Evolutionary conservation across 2,888 invertebrate species (phyloP), one percentile per base, ranked within the genome.

Genomic region (Phoenoteleia sp.): DNA sequence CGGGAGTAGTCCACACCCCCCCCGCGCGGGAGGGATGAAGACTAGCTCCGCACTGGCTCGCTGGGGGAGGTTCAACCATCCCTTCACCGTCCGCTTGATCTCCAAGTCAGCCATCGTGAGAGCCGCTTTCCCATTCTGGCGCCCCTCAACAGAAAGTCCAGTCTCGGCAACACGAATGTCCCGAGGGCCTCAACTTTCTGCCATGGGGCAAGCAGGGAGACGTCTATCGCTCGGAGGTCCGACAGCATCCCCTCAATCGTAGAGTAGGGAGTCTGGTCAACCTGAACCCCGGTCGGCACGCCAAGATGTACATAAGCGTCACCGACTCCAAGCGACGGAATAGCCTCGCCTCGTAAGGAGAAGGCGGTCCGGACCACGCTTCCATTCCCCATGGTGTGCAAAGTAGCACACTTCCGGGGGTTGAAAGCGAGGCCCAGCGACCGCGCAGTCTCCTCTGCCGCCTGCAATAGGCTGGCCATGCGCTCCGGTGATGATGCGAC

Each of bases 61-160:
- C 72, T 90, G 90, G 0, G 92, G 91, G 1, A 93, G 89, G 74
- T 89, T 80, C 25, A 92, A 49, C 91, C 91, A 92, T 0, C 13
- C 6, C 45, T 92, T 91, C 0, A 83, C 86, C 4, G 67, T 11
- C 39, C 52, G 82, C 47, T 88, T 90, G 13, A 91, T 58, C 0
- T 33, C 23, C 4, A 72, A 84, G 77, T 92, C 92, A n/a, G 88
- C 87, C 15, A 27, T 45, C 5, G 25, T 84, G 5, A 92, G 72
- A 0, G 86, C 72, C 0, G 56, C 79, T 27, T 91, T 91, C 23
- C 84, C 1, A 91, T 87, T 0, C 71, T 54, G 3, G 87, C 86
- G 4, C 91, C 90, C 9, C 91, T 67, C 15, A 92, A 86, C 13
- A 89, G 77, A 69, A 91, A 92, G 49, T 89, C 88, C 0, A 91